Percentiles rank a stretch among this genome's conserved stretches.
phyloP scores from a whole-genome alignment of 2,797 vertebrate species.

The Trematomus bernacchii region DNA sequence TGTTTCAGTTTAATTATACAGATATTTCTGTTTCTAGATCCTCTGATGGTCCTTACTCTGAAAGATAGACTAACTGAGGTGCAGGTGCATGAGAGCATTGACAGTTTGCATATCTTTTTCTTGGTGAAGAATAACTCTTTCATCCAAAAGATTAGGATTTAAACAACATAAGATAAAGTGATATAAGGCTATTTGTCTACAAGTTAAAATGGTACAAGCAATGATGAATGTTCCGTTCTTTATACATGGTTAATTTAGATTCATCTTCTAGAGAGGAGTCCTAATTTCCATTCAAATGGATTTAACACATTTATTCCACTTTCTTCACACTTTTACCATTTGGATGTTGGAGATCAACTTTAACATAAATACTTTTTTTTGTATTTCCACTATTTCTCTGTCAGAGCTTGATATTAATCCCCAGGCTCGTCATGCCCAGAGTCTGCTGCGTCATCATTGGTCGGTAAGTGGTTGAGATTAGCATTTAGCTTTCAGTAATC shows the following conservation, averaged over 20 bases:
- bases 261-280: too few relatives aligned
- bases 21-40: too few relatives aligned
- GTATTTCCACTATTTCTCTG: not conserved
- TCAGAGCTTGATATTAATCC: conserved; percentile 1
- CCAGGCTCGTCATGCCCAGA: not conserved
- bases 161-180: not conserved
- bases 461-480: conserved; percentile 25
- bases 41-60: too few relatives aligned
- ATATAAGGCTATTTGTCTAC: not conserved
- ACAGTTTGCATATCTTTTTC: not conserved
- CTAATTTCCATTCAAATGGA: too few relatives aligned
- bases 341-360: too few relatives aligned
- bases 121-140: not conserved
- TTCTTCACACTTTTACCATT: too few relatives aligned
- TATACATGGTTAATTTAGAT: not conserved
- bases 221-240: not conserved
- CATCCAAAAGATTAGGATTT: not conserved
- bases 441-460: conserved; percentile 26
- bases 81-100: not conserved
- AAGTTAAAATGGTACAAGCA: too few relatives aligned
- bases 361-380: too few relatives aligned
- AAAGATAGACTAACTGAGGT: too few relatives aligned
- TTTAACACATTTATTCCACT: too few relatives aligned
- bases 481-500: conserved; percentile 28
- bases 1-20: not conserved